phyloP scores from a whole-genome alignment of 2,797 vertebrate genomes.

The Dallia pectoralis region DNA sequence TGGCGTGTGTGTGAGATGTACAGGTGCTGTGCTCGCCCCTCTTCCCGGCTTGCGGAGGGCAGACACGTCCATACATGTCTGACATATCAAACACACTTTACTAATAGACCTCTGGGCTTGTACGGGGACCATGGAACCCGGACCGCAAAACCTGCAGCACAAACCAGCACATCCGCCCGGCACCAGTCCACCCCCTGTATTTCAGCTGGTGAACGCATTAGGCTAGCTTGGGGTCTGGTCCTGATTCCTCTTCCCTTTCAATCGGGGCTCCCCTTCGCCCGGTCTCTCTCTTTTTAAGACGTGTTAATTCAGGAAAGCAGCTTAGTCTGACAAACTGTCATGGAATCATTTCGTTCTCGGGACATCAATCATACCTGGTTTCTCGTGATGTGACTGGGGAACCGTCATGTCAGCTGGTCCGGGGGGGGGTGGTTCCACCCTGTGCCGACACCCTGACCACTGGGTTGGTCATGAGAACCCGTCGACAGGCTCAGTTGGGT shows the following conservation, averaged over 20 bases:
- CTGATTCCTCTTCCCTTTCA: neutral
- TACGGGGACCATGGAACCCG: conserved; percentile 38
- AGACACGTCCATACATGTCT: conserved; percentile 37
- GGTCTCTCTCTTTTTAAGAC: conserved; percentile 14
- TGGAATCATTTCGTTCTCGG: conserved; percentile 22
- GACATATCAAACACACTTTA: conserved; percentile 55
- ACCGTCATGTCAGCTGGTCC: neutral
- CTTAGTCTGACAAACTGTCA: conserved; percentile 40
- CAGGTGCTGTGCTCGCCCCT: neutral
- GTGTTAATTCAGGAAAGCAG: conserved; percentile 38
- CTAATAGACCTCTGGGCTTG: conserved; percentile 52
- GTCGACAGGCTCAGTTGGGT: neutral
- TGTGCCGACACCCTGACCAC: neutral
- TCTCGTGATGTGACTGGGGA: neutral
- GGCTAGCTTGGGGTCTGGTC: conserved; percentile 28
- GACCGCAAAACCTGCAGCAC: neutral
- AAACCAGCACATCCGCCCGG: neutral
- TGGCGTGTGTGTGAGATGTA: too few species aligned
- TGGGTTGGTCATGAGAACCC: neutral
- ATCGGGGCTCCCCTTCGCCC: neutral
- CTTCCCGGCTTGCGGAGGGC: neutral
- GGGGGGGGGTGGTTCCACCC: neutral
- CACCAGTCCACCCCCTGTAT: neutral
- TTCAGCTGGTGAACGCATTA: conserved; percentile 53
- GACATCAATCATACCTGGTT: conserved; percentile 25